Base-by-base conservation (phyloP, 2,113 vertebrate species). In the Dryoscopus gambensis region DNA sequence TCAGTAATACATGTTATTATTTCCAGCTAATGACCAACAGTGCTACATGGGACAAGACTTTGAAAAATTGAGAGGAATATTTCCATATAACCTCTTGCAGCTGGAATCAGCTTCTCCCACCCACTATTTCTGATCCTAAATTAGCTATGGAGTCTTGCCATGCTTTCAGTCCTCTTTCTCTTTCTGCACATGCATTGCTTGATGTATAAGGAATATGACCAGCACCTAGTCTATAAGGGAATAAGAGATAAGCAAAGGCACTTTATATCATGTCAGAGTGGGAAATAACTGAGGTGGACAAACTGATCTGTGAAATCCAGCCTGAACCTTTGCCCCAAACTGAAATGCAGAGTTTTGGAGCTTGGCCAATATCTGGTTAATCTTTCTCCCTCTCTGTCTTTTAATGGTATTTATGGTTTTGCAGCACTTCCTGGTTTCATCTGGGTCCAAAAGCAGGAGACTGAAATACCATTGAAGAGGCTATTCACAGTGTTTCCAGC, bases 61-160 rank as follows among this genome's bases (percentile, higher is more conserved):
- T 56, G 68, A 78, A 95, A 92, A 86, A 89, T 22, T 27, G 73
- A 89, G 64, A 77, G 55, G 46, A 68, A 49, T 86, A 89, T 95
- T 96, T 96, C 91, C 95, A 97, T 95, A 91, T 95, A 96, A 94
- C 90, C 90, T 75, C 64, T 89, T 94, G 93, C 95, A 96, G 90
- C 92, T 93, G 93, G 95, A 96, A 93, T 90, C 71, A 46, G 92
- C 44, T 90, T 84, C 46, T 93, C 64, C 95, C 69, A 0, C 83
- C 79, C 79, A 81, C 56, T 84, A 2, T 94, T 96, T 93, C 82
- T 91, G 87, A 88, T 91, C 74, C 79, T 64, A 94, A 92, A 95
- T 96, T 96, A 86, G 68, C 47, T 83, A 79, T 95, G 95, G 92
- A 93, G 63, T 74, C 64, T 90, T 96, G 95, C 95, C 93, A 94